phyloP scores from a whole-genome alignment of 2,888 invertebrate genomes.

The Eupithecia centaureata region DNA sequence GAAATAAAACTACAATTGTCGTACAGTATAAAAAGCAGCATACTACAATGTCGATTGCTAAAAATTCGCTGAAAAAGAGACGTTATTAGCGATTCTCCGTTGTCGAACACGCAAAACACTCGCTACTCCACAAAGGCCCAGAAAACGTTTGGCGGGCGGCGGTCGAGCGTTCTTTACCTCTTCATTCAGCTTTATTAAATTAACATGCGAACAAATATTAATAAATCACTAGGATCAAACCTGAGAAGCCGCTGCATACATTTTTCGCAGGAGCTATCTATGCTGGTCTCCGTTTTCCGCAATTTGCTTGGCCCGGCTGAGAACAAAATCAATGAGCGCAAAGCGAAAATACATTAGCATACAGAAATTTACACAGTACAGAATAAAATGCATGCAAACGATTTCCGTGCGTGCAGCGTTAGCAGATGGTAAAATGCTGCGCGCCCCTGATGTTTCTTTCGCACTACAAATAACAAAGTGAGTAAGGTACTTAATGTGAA shows the following conservation, averaged over 20 bases:
- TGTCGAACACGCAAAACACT: slow-evolving; percentile 44
- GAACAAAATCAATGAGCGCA: slow-evolving; percentile 77
- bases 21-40: slow-evolving; percentile 31
- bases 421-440: slow-evolving; percentile 17
- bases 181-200: slow-evolving; percentile 13
- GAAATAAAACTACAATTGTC: slow-evolving; percentile 15
- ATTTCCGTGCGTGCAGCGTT: slow-evolving; percentile 39
- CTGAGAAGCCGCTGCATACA: slow-evolving; percentile 67
- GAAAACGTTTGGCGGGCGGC: slow-evolving; percentile 12
- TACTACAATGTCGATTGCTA: slow-evolving; percentile 41
- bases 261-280: slow-evolving; percentile 60
- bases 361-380: slow-evolving; percentile 37
- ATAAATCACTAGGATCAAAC: slow-evolving; percentile 59
- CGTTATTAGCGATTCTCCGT: slow-evolving; percentile 25
- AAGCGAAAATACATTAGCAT: slow-evolving; percentile 67
- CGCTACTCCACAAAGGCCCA: slow-evolving; percentile 42
- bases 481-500: background rate
- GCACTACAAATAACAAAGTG: slow-evolving; percentile 5
- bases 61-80: slow-evolving; percentile 51
- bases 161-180: background rate
- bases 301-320: slow-evolving; percentile 72
- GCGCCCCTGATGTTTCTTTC: slow-evolving; percentile 15
- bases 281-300: slow-evolving; percentile 58
- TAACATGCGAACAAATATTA: slow-evolving; percentile 41
- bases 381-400: slow-evolving; percentile 25